These are phyloP conservation scores for Keiferia lycopersicella DNA, from an alignment of 2,888 invertebrate species.

Conservation along the genomic window DNA sequence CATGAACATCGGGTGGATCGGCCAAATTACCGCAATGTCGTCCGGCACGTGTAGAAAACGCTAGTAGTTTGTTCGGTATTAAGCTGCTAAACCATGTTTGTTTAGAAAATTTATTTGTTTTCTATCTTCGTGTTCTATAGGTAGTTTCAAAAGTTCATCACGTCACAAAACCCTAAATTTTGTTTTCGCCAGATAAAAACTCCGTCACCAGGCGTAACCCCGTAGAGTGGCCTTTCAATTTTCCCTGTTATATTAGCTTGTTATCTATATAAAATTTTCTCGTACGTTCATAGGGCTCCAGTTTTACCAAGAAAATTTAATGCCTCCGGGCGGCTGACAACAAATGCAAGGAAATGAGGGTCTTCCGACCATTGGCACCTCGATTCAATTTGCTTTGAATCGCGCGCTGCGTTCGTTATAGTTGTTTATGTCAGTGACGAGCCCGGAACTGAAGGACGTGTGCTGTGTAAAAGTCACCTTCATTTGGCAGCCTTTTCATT, in stretches of 20 bases:
- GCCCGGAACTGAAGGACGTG: conserved; percentile 16
- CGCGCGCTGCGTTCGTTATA: conserved; percentile 46
- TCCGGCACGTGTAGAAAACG: no score
- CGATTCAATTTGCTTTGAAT: conserved; percentile 70
- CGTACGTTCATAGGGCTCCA: not conserved
- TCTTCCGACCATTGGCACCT: conserved; percentile 73
- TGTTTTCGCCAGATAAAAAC: not conserved
- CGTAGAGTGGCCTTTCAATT: conserved; percentile 13
- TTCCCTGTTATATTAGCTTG: conserved; percentile 13
- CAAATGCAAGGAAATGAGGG: conserved; percentile 76
- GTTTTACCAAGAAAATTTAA: conserved; percentile 40
- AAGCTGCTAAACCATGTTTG: no score
- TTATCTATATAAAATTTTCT: conserved; percentile 8
- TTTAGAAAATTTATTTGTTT: no score
- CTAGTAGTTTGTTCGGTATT: no score
- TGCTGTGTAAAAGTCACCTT: conserved; percentile 25
- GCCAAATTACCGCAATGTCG: no score
- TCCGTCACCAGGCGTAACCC: conserved; percentile 6
- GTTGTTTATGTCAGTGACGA: conserved; percentile 39
- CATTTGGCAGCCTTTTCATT: conserved; percentile 31
- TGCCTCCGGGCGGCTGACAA: conserved; percentile 60
- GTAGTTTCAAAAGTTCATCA: not conserved
- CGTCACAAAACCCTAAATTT: not conserved
- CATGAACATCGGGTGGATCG: no score
- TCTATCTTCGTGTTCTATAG: not conserved